Conservation (phyloP, 2,797 vertebrate species). For the Mergus octosetaceus region DNA sequence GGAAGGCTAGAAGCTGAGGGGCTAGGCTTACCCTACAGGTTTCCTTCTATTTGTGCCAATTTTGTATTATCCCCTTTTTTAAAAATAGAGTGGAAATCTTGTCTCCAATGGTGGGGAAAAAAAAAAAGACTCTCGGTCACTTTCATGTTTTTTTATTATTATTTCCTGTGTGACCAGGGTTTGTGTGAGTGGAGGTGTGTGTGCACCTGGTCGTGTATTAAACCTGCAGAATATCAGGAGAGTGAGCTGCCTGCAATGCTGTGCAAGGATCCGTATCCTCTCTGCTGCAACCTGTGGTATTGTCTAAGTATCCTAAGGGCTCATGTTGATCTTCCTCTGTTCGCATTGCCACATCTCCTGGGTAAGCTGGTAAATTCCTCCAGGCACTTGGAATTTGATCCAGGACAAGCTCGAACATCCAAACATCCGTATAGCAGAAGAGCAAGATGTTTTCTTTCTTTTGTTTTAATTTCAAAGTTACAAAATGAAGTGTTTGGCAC, state of each 20-base stretch:
- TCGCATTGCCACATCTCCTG: slow-evolving; percentile 43
- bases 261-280: slow-evolving; percentile 46
- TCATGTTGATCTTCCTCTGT: slow-evolving; percentile 59
- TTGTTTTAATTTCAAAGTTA: slow-evolving; percentile 50
- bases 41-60: slow-evolving; percentile 72
- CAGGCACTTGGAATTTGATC: slow-evolving; percentile 51
- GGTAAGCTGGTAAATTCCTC: slow-evolving; percentile 53
- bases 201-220: slow-evolving; percentile 36
- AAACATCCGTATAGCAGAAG: slow-evolving; percentile 39
- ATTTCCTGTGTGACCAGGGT: slow-evolving; percentile 38
- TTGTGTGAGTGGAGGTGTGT: slow-evolving; percentile 56
- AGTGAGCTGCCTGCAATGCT: slow-evolving; percentile 29
- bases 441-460: slow-evolving; percentile 42
- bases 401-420: slow-evolving; percentile 42
- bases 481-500: slow-evolving; percentile 58
- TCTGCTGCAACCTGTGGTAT: slow-evolving; percentile 52
- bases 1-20: slow-evolving; percentile 43
- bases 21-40: not conserved
- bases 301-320: slow-evolving; percentile 70
- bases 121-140: not conserved
- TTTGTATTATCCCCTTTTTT: slow-evolving; percentile 64
- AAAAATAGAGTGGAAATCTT: slow-evolving; percentile 33
- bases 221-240: slow-evolving; percentile 49
- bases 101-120: not conserved
- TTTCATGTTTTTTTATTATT: slow-evolving; percentile 37